Evolutionary conservation across 2,113 vertebrate genomes (phyloP).

Genomic region (Tragulus kanchil): DNA sequence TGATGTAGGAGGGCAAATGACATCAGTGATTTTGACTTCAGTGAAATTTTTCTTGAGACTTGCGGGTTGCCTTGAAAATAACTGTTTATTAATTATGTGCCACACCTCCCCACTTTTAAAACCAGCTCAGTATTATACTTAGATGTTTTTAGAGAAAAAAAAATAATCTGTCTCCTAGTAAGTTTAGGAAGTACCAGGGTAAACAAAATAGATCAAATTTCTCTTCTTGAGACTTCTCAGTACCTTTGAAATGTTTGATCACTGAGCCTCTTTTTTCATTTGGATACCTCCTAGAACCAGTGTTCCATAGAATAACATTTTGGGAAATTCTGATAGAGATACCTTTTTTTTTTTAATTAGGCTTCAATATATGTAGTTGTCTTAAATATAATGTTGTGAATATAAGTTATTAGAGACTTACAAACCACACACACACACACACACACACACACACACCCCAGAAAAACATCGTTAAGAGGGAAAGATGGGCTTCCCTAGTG

Average conservation of each 20-base stretch:
- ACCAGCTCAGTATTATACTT: background rate
- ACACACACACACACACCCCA: too few species aligned
- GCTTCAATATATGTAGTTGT: too few species aligned
- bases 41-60: constrained; percentile 29
- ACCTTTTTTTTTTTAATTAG: too few species aligned
- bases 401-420: too few species aligned
- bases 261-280: background rate
- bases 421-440: too few species aligned
- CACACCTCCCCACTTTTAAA: background rate
- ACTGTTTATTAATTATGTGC: background rate
- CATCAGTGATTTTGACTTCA: background rate
- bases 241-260: background rate
- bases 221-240: constrained; percentile 9
- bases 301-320: background rate
- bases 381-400: too few species aligned
- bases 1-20: background rate
- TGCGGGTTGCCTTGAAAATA: background rate
- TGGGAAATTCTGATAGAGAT: background rate
- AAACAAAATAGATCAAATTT: background rate
- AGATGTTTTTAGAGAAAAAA: background rate
- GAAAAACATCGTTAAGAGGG: too few species aligned
- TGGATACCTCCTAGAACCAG: background rate
- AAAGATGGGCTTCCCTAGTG: too few species aligned
- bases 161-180: background rate
- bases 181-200: background rate